Evolutionary conservation across 1,140 invertebrate genomes (phyloP), one percentile per base, ranked within the genome.

Genomic region (Ruditapes philippinarum): DNA sequence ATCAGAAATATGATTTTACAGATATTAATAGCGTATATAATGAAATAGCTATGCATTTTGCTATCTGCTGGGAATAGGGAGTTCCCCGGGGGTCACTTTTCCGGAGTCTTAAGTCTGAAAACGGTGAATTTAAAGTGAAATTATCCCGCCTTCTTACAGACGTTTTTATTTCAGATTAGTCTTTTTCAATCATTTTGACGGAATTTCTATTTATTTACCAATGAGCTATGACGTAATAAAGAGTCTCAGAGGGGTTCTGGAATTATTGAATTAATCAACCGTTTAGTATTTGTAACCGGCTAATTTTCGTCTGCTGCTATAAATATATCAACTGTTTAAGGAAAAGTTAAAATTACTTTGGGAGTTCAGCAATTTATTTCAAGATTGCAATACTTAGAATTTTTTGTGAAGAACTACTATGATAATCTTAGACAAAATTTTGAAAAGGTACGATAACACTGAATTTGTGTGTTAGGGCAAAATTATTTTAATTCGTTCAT

Each of bases 131-230:
- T 70, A 70, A 22, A 70, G 14, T 70, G 36, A 33, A 19, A 70
- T 70, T 70, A 70, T 70, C 65, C 38, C 65, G 65, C 33, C 38
- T 70, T 33, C 14, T 70, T 38, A n/a, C 65, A 70, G 65, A 70
- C 65, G 38, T 70, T 70, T 70, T 70, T 70, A 70, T 40, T 31
- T 25, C n/a, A 70, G 65, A 70, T 38, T 70, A 70, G 65, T 28
- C 28, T 17, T 62, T 70, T 81, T 31, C 22, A 49, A 81, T 81
- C 79, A 62, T 60, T 81, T 65, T 36, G 38, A 25, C 31, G 17
- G 57, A 81, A 81, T 60, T 60, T 60, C 79, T 81, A 81, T 81
- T 81, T 81, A 81, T 81, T 81, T 81, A n/a, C 79, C 54, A 60
- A 81, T 57, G 57, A 25, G 79, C 19, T 81, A 62, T 33, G 79